Conservation (phyloP, 2,888 invertebrate species). For the Dryobota labecula region DNA sequence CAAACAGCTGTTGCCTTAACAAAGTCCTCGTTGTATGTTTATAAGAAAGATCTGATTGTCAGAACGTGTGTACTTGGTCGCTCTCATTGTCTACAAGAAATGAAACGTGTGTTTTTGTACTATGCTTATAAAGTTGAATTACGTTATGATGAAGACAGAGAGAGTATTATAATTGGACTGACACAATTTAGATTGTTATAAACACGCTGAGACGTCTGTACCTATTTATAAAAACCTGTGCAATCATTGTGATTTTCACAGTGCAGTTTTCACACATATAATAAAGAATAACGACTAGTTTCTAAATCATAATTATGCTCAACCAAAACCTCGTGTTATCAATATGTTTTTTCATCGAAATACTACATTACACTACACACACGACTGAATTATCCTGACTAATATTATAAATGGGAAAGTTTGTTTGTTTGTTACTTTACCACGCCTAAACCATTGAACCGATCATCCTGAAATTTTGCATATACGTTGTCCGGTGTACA, state of each 20-base stretch:
- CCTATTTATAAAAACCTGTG: background rate
- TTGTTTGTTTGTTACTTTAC: too few species aligned
- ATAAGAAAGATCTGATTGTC: constrained; percentile 56
- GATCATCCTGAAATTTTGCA: too few species aligned
- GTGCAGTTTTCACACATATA: background rate
- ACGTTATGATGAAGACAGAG: background rate
- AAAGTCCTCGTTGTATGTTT: constrained; percentile 45
- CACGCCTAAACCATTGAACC: too few species aligned
- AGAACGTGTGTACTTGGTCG: constrained; percentile 31
- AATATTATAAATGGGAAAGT: too few species aligned
- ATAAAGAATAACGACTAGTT: background rate
- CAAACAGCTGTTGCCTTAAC: constrained; percentile 54
- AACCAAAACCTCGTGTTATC: background rate
- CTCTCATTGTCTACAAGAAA: constrained; percentile 8
- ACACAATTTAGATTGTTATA: background rate
- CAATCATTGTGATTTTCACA: background rate
- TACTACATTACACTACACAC: too few species aligned
- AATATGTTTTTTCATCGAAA: too few species aligned
- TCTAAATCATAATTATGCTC: background rate
- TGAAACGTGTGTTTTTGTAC: constrained; percentile 27
- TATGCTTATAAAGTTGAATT: background rate
- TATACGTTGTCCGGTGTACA: too few species aligned
- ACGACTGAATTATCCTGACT: too few species aligned
- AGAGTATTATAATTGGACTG: background rate
- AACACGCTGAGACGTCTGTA: background rate